phyloP scores from a whole-genome alignment of 1,140 invertebrate genomes.

The Drosophila mojavensis region DNA sequence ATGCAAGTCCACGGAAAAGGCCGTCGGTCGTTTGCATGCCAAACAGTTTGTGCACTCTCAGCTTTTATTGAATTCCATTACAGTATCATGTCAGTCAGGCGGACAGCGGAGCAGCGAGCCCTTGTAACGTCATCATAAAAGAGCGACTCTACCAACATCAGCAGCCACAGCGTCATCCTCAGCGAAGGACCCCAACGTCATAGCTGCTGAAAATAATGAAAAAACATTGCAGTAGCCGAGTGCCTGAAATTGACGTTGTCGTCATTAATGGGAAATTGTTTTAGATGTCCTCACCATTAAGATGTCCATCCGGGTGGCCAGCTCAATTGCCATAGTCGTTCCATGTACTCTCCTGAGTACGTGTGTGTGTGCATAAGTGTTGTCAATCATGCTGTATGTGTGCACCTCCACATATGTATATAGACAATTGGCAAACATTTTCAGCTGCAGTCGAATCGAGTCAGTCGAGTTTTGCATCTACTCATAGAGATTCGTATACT shows the following conservation, averaged over 20 bases:
- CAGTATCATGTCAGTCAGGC: constrained; percentile 69
- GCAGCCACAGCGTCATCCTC: background rate
- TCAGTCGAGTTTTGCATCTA: too few species aligned
- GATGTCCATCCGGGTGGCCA: constrained; percentile 22
- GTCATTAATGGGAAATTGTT: constrained; percentile 53
- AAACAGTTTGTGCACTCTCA: constrained; percentile 77
- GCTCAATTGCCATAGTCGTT: background rate
- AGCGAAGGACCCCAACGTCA: background rate
- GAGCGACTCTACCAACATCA: background rate
- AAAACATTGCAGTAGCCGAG: constrained; percentile 15
- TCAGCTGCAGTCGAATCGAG: too few species aligned
- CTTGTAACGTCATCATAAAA: constrained; percentile 74
- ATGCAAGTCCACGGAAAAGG: constrained; percentile 35
- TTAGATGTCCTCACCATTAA: constrained; percentile 31
- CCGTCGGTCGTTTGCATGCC: constrained; percentile 53
- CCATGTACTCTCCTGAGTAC: background rate
- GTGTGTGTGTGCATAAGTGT: background rate
- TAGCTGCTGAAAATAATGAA: constrained; percentile 35
- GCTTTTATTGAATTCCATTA: constrained; percentile 82
- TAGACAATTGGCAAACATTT: too few species aligned
- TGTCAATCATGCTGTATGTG: too few species aligned
- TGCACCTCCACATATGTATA: too few species aligned
- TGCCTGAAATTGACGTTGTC: constrained; percentile 39
- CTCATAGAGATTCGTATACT: too few species aligned
- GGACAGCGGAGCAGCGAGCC: constrained; percentile 6